Evolutionary conservation across 2,113 vertebrate genomes (phyloP).

Genomic region (Chrysochloris asiatica): DNA sequence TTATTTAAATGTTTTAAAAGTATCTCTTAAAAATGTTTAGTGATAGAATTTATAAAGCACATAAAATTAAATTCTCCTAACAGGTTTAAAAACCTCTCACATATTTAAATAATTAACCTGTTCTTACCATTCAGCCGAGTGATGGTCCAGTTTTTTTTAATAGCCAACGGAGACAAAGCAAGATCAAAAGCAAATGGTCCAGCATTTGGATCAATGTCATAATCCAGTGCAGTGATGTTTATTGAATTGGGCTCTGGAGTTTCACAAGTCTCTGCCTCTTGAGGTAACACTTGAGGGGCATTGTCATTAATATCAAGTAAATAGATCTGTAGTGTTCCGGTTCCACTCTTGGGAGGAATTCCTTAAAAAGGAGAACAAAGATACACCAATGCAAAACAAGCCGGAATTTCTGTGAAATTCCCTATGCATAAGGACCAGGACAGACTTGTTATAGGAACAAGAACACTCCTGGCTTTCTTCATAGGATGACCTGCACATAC

Average conservation of each 20-base stretch:
- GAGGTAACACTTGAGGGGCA: slow-evolving; percentile 94
- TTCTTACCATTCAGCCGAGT: slow-evolving; percentile 92
- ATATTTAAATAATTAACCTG: slow-evolving; percentile 60
- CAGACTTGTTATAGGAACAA: background rate
- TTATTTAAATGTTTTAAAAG: background rate
- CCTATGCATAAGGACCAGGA: background rate
- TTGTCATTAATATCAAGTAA: slow-evolving; percentile 98
- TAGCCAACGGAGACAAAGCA: slow-evolving; percentile 88
- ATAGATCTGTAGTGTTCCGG: slow-evolving; percentile 95
- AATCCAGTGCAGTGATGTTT: slow-evolving; percentile 97
- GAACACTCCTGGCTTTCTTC: background rate
- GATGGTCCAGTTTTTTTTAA: slow-evolving; percentile 97
- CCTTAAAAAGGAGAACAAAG: slow-evolving; percentile 83
- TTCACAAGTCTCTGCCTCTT: slow-evolving; percentile 94
- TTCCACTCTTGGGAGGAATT: slow-evolving; percentile 93
- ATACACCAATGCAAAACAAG: background rate
- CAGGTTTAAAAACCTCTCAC: slow-evolving; percentile 47
- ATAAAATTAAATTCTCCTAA: slow-evolving; percentile 50
- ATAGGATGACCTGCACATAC: background rate
- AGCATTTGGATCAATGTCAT: slow-evolving; percentile 95
- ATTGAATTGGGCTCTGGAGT: slow-evolving; percentile 95
- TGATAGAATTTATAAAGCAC: slow-evolving; percentile 38
- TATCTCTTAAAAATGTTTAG: slow-evolving; percentile 51
- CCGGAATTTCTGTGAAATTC: background rate
- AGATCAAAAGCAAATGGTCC: slow-evolving; percentile 97